Conservation (phyloP, 2,113 vertebrate genomes). For the Petrocephalus microphthalmus region DNA sequence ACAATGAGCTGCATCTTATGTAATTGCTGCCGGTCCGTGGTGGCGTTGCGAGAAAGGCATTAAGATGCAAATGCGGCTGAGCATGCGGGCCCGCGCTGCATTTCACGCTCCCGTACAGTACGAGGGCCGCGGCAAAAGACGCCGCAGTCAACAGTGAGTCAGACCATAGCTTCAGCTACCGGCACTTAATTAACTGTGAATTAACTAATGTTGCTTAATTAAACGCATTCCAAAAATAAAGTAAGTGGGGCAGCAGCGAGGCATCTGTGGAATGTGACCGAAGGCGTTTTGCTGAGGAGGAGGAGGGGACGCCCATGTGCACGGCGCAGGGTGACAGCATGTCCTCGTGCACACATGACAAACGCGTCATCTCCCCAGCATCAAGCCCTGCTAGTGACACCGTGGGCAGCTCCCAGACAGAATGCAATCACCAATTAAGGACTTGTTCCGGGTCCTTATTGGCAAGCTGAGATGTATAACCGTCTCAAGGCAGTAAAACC, state of each 20-base stretch:
- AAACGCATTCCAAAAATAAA: not conserved
- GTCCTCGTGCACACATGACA: not conserved
- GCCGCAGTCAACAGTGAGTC: not conserved
- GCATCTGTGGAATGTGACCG: not conserved
- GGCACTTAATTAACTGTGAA: conserved; percentile 1
- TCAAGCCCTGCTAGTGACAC: not conserved
- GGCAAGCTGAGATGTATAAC: not conserved
- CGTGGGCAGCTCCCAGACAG: not conserved
- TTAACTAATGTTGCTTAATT: not conserved
- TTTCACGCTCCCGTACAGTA: not conserved
- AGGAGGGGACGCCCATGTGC: not conserved
- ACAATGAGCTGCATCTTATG: not conserved
- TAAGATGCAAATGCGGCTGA: not conserved
- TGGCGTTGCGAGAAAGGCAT: not conserved
- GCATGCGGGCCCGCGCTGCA: not conserved
- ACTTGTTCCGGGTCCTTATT: not conserved
- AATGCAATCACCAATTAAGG: not conserved
- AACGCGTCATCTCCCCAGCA: not conserved
- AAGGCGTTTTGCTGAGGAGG: not conserved
- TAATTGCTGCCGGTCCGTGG: not conserved
- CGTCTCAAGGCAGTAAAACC: not conserved
- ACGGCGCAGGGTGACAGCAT: not conserved
- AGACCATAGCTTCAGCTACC: not conserved
- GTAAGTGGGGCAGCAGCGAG: not conserved
- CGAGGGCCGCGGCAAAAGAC: no score